A percentile compares a stretch with the other conserved stretches of the same genome.
Conservation (phyloP, 2,797 vertebrate species). For the Carapus acus region DNA sequence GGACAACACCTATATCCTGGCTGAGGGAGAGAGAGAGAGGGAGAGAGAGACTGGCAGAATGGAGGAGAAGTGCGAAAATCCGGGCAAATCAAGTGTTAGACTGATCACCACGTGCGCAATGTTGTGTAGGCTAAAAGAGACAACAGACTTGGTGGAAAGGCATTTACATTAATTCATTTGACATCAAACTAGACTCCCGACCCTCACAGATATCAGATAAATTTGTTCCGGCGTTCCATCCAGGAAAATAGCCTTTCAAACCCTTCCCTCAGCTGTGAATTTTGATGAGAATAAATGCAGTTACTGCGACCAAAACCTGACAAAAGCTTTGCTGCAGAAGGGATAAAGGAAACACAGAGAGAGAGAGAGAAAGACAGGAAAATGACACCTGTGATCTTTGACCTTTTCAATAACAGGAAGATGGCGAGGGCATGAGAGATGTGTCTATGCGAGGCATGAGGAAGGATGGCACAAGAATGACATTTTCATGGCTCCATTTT, state of each 20-base stretch:
- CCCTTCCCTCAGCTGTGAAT: neutral
- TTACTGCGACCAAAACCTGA: neutral
- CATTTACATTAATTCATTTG: too few relatives aligned
- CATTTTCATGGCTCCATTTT: neutral
- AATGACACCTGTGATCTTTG: constrained; percentile 74
- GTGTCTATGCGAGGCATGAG: constrained; percentile 13
- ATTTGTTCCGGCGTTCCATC: neutral
- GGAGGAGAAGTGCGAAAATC: constrained; percentile 46
- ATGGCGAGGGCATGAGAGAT: constrained; percentile 56
- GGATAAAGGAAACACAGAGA: constrained; percentile 59
- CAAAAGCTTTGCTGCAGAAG: constrained; percentile 56
- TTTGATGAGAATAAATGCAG: constrained; percentile 1
- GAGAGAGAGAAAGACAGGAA: constrained; percentile 69
- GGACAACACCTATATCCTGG: constrained; percentile 87
- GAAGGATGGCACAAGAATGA: neutral
- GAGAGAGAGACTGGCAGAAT: constrained; percentile 56
- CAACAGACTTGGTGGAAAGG: too few relatives aligned
- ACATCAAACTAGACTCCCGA: constrained; percentile 1
- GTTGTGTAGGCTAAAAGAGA: too few relatives aligned
- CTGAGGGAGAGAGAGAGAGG: constrained; percentile 48
- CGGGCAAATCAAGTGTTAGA: constrained; percentile 1
- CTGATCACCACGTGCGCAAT: too few relatives aligned
- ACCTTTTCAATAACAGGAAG: constrained; percentile 70
- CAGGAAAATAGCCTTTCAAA: constrained; percentile 6
- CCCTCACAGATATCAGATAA: neutral